Evolutionary conservation across 2,113 vertebrate genomes (phyloP), one percentile per base, ranked within the genome.

Genomic region (Hemibagrus wyckioides): DNA sequence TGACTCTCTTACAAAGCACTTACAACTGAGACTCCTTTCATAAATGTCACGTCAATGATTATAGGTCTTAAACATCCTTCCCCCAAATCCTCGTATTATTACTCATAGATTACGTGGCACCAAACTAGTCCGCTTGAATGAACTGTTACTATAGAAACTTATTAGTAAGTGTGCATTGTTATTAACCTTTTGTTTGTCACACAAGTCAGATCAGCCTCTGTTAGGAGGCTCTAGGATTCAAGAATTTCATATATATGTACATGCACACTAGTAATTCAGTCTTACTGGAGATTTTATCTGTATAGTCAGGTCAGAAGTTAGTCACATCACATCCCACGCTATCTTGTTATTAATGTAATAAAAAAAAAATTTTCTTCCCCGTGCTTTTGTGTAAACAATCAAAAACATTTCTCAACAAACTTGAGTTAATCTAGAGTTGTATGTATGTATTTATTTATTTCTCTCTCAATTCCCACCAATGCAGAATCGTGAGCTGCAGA

Each of bases 401-500:
- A 41, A 48, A 48, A 67, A 21, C 6, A 3, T 50, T 56, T 33
- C n/a, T n/a, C n/a, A n/a, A n/a, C n/a, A n/a, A n/a, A n/a, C 30
- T 41, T 33, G 14, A 50, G 33, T 67, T 15, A 30, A 67, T 67
- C 28, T 0, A 67, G 4, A 17, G 50, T 17, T 8, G 9, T 44
- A 44, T 4, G 44, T 44, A 19, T 9, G 39, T 23, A 59, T 76
- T 28, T n/a, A 25, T 28, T 23, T 63, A 48, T 71, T 9, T 73
- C 19, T 57, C 19, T 44, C 25, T 82, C 48, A 57, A 52, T 59
- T 4, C 30, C 86, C 93, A 4, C 79, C 90, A 84, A 52, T 84
- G 25, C 94, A 97, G 97, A 97, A 97, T 91, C 96, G 97, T 91
- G 97, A 97, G 91, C 96, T 97, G 85, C 97, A 97, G 92, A 97